Conservation (phyloP, 2,888 invertebrate species). For the Drosophila diplacantha region DNA sequence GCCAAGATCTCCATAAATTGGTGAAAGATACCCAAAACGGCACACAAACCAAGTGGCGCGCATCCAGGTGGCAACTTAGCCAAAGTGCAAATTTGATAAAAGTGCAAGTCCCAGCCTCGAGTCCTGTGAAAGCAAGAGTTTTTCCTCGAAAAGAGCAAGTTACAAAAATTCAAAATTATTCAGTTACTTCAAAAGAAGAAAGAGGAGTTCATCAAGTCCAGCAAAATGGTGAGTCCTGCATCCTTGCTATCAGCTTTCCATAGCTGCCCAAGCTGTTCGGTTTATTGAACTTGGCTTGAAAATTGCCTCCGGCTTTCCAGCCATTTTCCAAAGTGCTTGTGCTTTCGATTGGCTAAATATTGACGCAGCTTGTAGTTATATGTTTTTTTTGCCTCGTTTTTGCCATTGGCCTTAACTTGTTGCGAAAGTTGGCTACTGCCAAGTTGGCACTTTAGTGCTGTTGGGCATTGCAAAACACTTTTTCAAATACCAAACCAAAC, state of each 20-base stretch:
- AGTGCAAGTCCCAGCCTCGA: slow-evolving; percentile 35
- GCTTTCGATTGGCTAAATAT: slow-evolving; percentile 19
- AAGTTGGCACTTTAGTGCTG: slow-evolving; percentile 39
- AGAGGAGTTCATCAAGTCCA: neutral
- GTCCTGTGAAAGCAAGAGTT: slow-evolving; percentile 10
- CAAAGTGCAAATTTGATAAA: slow-evolving; percentile 4
- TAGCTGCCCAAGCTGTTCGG: neutral
- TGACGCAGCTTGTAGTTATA: slow-evolving; percentile 16
- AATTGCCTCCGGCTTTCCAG: slow-evolving; percentile 20
- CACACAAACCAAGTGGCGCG: slow-evolving; percentile 60
- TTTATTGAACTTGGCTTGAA: slow-evolving; percentile 32
- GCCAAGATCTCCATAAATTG: slow-evolving; percentile 71
- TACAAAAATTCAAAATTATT: slow-evolving; percentile 6
- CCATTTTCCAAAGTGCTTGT: slow-evolving; percentile 26
- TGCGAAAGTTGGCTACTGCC: slow-evolving; percentile 64
- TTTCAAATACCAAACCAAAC: slow-evolving; percentile 41
- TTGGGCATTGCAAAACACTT: slow-evolving; percentile 45
- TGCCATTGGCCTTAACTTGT: slow-evolving; percentile 50
- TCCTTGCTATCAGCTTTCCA: slow-evolving; percentile 3
- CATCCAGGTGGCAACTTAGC: slow-evolving; percentile 49
- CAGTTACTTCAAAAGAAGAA: slow-evolving; percentile 1
- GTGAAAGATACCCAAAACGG: slow-evolving; percentile 67
- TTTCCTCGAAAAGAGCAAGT: slow-evolving; percentile 13
- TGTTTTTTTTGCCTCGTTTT: slow-evolving; percentile 25
- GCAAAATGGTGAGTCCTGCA: slow-evolving; percentile 52